Base-by-base conservation (phyloP, 2,113 vertebrate species). In the Anguilla rostrata region DNA sequence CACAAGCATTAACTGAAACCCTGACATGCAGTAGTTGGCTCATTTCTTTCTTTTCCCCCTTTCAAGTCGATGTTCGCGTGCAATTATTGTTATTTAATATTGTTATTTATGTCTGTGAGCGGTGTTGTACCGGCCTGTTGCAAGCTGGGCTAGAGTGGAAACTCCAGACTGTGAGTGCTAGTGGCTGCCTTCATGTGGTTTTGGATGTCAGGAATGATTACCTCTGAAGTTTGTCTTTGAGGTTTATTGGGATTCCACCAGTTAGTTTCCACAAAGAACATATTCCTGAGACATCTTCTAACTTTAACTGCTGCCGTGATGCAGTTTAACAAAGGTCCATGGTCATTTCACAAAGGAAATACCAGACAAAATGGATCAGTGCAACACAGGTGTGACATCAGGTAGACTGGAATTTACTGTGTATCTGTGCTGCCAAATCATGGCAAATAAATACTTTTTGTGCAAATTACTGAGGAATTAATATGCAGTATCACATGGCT, bases 121-220 rank as follows among this genome's bases (percentile, higher is more conserved):
- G 16, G 26, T 40, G 39, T 39, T 41, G 18, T 20, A 80, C 39
- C 3, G 39, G 15, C 16, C 39, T 20, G 15, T 18, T 39, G 39
- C 34, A 20, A 80, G 29, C 75, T 34, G 34, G 29, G 9, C 14
- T 12, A 22, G 53, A 60, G 40, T 81, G 22, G 26, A 56, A 63
- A 22, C n/a, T 83, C 40, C 85, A 14, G 26, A 34, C 71, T 75
- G 40, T 75, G 80, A n/a, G 60, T 22, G 39, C 7, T 6, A 5
- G 22, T 41, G 26, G 43, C 39, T 78, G 86, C 46, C 88, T 86
- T 88, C 43, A 53, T 86, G 41, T 86, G 85, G 82, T 63, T 75
- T 41, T 82, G 60, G 16, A 49, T 53, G 71, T 86, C 46, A 88
- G 78, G 39, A 81, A 71, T 60, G 84, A 86, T 86, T 60, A 34